Conservation (phyloP, 2,888 invertebrate species). For the Exocentrus adspersus region DNA sequence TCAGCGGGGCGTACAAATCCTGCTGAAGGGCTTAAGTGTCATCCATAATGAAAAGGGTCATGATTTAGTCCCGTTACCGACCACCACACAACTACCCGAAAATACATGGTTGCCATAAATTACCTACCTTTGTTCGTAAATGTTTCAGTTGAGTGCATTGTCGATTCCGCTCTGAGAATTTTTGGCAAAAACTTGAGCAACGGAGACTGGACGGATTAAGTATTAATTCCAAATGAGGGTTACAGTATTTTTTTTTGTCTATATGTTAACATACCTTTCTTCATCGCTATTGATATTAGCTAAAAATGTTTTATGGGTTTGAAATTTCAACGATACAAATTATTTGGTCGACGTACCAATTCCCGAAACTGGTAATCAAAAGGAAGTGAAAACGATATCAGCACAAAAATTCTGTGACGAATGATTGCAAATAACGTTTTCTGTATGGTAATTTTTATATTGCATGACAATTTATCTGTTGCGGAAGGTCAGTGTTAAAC, state of each 20-base stretch:
- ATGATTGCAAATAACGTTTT: constrained; percentile 4
- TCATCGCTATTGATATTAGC: no score
- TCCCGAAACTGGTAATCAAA: no score
- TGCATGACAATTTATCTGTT: constrained; percentile 15
- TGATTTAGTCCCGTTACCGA: not conserved
- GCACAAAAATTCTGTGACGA: no score
- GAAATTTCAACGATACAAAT: no score
- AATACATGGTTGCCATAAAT: constrained; percentile 4
- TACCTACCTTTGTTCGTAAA: not conserved
- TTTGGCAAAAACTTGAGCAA: not conserved
- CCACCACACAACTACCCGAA: not conserved
- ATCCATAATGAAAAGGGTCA: constrained; percentile 8
- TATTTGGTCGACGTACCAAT: no score
- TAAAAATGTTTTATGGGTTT: no score
- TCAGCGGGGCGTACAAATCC: constrained; percentile 8
- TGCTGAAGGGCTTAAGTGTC: constrained; percentile 7
- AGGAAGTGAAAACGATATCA: no score
- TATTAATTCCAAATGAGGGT: no score
- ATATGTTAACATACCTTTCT: not conserved
- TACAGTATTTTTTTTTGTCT: no score
- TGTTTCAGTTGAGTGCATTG: not conserved
- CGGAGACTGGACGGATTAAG: no score
- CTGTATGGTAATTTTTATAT: constrained; percentile 10
- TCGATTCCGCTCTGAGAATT: not conserved
- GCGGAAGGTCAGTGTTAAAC: constrained; percentile 18